phyloP scores from a whole-genome alignment of 2,113 vertebrate species.

The Hylia prasina region DNA sequence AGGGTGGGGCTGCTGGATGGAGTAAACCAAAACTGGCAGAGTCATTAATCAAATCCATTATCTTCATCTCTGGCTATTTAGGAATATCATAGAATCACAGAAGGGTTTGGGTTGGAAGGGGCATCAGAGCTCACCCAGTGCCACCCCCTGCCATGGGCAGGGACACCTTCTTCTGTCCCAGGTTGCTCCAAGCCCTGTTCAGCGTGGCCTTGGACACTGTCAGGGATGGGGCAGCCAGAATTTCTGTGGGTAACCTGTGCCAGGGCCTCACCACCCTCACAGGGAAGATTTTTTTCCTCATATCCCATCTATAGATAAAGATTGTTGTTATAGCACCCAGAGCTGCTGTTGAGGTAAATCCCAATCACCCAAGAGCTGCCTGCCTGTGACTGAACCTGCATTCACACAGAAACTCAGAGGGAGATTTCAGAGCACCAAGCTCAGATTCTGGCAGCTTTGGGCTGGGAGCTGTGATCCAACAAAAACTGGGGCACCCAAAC shows the following conservation, averaged over 20 bases:
- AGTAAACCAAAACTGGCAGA: not conserved
- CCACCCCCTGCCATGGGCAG: not conserved
- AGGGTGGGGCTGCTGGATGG: not conserved
- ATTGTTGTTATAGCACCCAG: not conserved
- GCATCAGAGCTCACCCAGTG: not conserved
- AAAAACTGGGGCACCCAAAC: not conserved
- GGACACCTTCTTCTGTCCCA: not conserved
- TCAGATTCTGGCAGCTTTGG: not conserved
- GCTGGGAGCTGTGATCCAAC: not conserved
- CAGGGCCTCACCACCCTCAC: not conserved
- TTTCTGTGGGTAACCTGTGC: not conserved
- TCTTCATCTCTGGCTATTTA: not conserved
- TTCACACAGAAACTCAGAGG: too few relatives aligned
- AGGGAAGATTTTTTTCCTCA: not conserved
- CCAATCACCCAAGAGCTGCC: not conserved
- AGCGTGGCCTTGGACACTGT: not conserved
- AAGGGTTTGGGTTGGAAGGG: not conserved
- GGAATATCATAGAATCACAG: not conserved
- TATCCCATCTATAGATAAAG: not conserved
- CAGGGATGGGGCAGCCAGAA: not conserved
- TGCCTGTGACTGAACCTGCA: not conserved
- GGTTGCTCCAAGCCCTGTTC: rapidly evolving
- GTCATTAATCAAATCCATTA: not conserved
- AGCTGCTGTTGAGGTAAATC: not conserved
- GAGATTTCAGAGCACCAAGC: not conserved